These are phyloP conservation scores for Agapornis canus DNA, from an alignment of 2,797 vertebrate species.

Conservation along the genomic window DNA sequence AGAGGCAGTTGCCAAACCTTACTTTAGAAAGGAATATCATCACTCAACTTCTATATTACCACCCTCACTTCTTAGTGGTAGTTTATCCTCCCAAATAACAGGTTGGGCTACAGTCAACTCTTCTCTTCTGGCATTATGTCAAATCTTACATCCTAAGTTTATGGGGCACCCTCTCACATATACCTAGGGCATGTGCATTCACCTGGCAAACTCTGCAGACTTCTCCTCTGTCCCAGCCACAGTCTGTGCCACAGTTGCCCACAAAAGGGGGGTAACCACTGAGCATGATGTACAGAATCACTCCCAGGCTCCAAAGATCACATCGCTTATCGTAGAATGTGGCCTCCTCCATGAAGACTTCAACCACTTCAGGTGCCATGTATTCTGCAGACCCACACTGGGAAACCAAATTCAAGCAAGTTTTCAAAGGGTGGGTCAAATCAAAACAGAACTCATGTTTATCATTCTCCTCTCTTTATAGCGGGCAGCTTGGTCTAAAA, in stretches of 20 bases:
- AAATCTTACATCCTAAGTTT: background rate
- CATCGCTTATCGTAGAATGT: constrained; percentile 85
- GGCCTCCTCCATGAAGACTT: constrained; percentile 84
- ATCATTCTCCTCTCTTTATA: background rate
- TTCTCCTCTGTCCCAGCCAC: constrained; percentile 84
- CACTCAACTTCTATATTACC: background rate
- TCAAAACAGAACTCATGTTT: background rate
- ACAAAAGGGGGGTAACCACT: constrained; percentile 85
- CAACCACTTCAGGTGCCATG: constrained; percentile 85
- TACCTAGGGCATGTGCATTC: background rate
- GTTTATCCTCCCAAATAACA: background rate
- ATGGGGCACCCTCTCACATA: background rate
- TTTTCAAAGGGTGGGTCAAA: background rate
- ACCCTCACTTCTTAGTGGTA: background rate
- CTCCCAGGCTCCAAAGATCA: constrained; percentile 84
- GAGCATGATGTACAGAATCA: constrained; percentile 86
- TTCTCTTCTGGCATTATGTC: background rate
- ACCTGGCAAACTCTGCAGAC: constrained; percentile 83
- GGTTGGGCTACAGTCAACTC: background rate
- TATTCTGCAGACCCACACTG: constrained; percentile 85
- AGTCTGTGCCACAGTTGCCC: constrained; percentile 81
- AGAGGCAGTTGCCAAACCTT: background rate
- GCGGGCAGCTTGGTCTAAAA: background rate
- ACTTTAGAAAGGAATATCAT: background rate
- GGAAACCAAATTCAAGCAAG: background rate